These are phyloP conservation scores for Dryobota labecula DNA, from an alignment of 2,888 invertebrate genomes.

Conservation along the genomic window DNA sequence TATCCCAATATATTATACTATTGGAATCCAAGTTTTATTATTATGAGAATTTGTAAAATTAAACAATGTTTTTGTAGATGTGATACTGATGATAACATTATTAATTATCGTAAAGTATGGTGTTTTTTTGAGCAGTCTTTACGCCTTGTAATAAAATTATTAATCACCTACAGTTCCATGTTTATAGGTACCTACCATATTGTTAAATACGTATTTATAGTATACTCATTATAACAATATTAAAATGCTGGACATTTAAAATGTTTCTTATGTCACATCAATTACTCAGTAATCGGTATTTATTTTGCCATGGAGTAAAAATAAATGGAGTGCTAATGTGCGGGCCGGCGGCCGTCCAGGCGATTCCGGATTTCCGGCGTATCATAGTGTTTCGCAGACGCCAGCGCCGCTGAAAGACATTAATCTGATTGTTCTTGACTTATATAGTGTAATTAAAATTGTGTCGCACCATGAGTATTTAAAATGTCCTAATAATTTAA, in stretches of 20 bases:
- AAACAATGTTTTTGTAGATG: background rate
- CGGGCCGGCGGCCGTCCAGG: background rate
- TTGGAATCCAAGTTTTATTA: constrained; percentile 5
- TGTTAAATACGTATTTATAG: background rate
- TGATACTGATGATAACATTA: background rate
- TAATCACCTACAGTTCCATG: background rate
- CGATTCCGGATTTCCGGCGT: background rate
- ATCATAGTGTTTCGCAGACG: background rate
- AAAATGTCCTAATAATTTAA: background rate
- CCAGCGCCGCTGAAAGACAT: background rate
- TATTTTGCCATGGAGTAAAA: constrained; percentile 8
- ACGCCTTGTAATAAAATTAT: constrained; percentile 16
- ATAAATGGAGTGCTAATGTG: background rate
- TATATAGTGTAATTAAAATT: background rate
- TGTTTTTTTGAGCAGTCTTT: constrained; percentile 14
- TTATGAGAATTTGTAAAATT: background rate
- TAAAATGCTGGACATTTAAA: background rate
- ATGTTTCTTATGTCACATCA: background rate
- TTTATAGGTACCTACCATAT: constrained; percentile 2
- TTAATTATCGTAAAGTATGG: background rate
- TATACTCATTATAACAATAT: background rate
- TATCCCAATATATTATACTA: background rate
- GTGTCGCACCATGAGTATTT: background rate
- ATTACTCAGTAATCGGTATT: background rate
- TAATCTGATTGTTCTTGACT: constrained; percentile 1